Evolutionary conservation across 2,797 vertebrate genomes (phyloP).

Genomic region (Lindbergichthys nudifrons): DNA sequence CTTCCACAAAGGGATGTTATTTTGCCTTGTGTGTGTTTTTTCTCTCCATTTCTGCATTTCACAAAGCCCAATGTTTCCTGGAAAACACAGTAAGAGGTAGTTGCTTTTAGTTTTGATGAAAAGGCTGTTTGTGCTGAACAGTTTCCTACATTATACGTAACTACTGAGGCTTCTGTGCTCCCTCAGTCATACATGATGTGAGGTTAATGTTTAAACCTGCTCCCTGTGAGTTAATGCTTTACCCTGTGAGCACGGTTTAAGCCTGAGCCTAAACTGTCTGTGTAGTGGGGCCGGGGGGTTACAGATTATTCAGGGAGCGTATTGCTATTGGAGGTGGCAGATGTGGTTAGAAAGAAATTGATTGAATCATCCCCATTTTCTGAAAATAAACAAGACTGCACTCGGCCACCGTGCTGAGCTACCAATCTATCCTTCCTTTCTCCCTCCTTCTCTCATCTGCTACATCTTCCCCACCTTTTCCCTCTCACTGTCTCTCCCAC

Average conservation of each 20-base stretch:
- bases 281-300: not conserved
- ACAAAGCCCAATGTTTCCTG: conserved; percentile 90
- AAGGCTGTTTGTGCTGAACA: conserved; percentile 27
- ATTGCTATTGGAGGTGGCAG: conserved; percentile 19
- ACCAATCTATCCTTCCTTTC: conserved; percentile 39
- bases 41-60: conserved; percentile 76
- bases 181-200: conserved; percentile 69
- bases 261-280: conserved; percentile 45
- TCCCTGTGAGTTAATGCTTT: conserved; percentile 82
- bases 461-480: conserved; percentile 38
- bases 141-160: conserved; percentile 54
- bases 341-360: conserved; percentile 4
- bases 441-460: conserved; percentile 6
- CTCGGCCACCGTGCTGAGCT: not conserved
- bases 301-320: not conserved
- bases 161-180: conserved; percentile 64
- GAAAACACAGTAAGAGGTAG: conserved; percentile 84
- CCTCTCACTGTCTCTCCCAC: conserved; percentile 1
- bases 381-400: conserved; percentile 37
- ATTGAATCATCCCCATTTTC: conserved; percentile 2
- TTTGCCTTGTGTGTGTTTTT: conserved; percentile 81
- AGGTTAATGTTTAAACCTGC: conserved; percentile 86
- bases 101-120: conserved; percentile 58
- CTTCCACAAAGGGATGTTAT: conserved; percentile 92
- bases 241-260: conserved; percentile 55